Base-by-base conservation (phyloP, 53 echinoderm and acorn worm species). In the Pentamera pediparva region DNA sequence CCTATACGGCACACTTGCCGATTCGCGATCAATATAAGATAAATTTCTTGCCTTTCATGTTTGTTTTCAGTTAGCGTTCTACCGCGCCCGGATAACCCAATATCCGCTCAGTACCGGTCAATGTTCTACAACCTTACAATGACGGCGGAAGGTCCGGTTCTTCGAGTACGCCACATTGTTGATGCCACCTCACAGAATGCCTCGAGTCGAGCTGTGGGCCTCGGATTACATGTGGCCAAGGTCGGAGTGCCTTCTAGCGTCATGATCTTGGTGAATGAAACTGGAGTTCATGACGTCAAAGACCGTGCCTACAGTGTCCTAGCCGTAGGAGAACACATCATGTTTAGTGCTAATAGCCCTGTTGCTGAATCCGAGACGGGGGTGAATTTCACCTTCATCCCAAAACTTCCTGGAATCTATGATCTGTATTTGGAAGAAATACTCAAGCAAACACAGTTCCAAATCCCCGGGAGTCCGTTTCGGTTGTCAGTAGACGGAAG, bases 401-500 rank as follows among this genome's bases (percentile, higher is more conserved):
- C 65, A 2, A 39, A 38, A 1, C 0, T 65, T 13, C 9, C 7
- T 22, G 65, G 65, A 3, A 39, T 2, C 24, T 65, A 65, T 39
- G 65, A 65, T 28, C 25, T 65, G n/a, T 65, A 65, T 24, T 8
- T 65, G 12, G 65, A 65, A 24, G 38, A 65, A 39, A 37, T 65
- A 5, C 11, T 9, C 1, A 6, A 21, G 21, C 12, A 7, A 5
- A 13, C 3, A 0, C 65, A 65, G 25, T 20, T 5, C 1, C 65
- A 65, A 39, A 39, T 40, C 8, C 35, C 65, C 7, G 40, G 65
- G 6, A 65, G 65, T 18, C 65, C 65, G 6, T 65, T 65, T 40
- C 65, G 65, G 27, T 28, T 65, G 20, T 39, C 3, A 22, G 34
- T 65, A 28, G 13, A 21, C 4, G 65, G 65, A 22, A 7, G 39